These are phyloP conservation scores for Gallinago undulata DNA, from an alignment of 2,113 vertebrate species.

Conservation along the genomic window DNA sequence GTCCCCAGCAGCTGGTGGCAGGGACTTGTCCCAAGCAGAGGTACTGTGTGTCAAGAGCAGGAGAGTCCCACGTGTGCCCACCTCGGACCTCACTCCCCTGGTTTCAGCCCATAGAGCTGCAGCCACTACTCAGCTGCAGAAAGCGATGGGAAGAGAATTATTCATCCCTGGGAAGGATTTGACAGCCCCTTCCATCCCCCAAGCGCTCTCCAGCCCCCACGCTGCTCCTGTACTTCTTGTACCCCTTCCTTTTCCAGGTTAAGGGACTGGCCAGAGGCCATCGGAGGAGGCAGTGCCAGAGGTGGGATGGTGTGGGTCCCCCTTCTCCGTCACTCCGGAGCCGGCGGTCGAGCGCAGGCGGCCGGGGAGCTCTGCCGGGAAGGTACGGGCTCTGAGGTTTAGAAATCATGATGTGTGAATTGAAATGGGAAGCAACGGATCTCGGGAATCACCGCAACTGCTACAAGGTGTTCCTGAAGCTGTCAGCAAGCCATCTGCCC, in stretches of 20 bases:
- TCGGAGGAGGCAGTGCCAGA: not conserved
- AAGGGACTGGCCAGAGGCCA: not conserved
- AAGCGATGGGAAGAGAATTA: not conserved
- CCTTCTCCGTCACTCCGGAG: not conserved
- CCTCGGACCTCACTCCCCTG: not conserved
- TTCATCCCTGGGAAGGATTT: not conserved
- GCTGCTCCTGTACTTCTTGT: not conserved
- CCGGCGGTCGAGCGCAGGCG: not conserved
- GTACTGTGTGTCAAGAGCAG: not conserved
- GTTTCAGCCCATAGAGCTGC: not conserved
- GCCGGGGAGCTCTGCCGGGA: constrained; percentile 16
- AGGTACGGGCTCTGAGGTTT: constrained; percentile 57
- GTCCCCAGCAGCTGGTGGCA: not conserved
- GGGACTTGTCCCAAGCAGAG: not conserved
- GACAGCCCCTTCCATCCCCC: not conserved
- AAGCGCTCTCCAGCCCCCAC: not conserved
- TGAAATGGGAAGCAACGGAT: constrained; percentile 68
- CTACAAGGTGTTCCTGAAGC: constrained; percentile 70
- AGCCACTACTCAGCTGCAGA: not conserved
- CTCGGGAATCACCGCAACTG: constrained; percentile 51
- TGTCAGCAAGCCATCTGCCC: constrained; percentile 67
- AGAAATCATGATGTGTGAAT: constrained; percentile 71
- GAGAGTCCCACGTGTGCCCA: rapidly evolving
- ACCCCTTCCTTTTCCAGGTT: not conserved
- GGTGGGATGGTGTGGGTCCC: not conserved